Base-by-base conservation (phyloP, 2,888 invertebrate genomes). In the Nemoura dubitans region DNA sequence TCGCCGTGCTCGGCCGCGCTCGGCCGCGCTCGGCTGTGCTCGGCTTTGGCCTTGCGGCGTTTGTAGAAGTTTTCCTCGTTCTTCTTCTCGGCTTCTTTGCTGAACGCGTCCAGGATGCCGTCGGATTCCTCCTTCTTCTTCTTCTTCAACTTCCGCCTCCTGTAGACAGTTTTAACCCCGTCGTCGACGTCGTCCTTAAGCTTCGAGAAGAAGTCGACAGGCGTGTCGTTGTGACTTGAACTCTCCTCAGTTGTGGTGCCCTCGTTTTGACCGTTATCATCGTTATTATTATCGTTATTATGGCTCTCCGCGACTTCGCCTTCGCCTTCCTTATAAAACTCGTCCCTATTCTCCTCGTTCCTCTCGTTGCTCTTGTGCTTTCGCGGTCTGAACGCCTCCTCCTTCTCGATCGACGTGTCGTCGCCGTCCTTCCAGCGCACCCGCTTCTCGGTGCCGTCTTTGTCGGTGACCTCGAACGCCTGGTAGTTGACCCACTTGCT, bases 81-180 rank as follows among this genome's bases (percentile, higher is more conserved):
- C 81, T 81, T 81, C 81, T 78, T 78, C 78, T 78, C 29, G 78
- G 27, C 78, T 16, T 28, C 78, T 28, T 78, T 78, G 27, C 27
- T 78, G 27, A 59, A 30, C 81, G 27, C 30, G 29, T 81, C 28
- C 3, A n/a, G 28, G 30, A 81, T 29, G n/a, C 29, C 28, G n/a
- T 81, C 81, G 21, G 27, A 30, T 21, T 30, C 30, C 14, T 26
- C 78, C 27, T 78, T 10, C 5, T 78, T 78, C 5, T 78, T 78
- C 27, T 27, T 78, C 78, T 78, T 26, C 1, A n/a, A 2, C 78
- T 78, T 78, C 5, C 27, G 78, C 28, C 28, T 6, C 25, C 27
- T 10, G 78, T 78, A 27, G 16, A 59, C 59, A 14, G 1, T 59
- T 14, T 21, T 59, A 1, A 59, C 78, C 28, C 10, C 78, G 26